A percentile compares a stretch with the other conserved stretches of the same genome.
Evolutionary conservation across 2,888 invertebrate species (phyloP).

Genomic region (Meiosimyza platycephala): DNA sequence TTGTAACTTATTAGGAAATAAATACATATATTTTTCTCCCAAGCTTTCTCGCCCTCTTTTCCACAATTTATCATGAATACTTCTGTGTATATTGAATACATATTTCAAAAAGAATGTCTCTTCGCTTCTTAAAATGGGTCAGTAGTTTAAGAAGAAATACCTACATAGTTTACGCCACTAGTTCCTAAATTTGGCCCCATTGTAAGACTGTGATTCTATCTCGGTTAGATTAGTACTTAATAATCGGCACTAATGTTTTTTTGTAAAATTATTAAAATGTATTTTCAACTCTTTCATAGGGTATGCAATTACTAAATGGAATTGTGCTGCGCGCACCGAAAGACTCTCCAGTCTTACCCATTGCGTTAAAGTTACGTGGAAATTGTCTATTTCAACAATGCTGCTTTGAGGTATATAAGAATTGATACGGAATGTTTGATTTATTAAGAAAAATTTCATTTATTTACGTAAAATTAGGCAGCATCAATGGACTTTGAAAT

Average conservation of each 20-base stretch:
- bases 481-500: conserved; percentile 45
- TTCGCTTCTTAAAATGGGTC: too few relatives aligned
- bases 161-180: too few relatives aligned
- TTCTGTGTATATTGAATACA: too few relatives aligned
- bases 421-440: background rate
- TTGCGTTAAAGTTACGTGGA: conserved; percentile 44
- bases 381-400: conserved; percentile 34
- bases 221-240: too few relatives aligned
- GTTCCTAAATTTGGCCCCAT: too few relatives aligned
- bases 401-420: conserved; percentile 40
- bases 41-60: too few relatives aligned
- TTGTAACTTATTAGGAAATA: too few relatives aligned
- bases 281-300: background rate
- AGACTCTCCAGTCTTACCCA: conserved; percentile 36
- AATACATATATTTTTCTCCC: too few relatives aligned
- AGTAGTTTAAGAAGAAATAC: too few relatives aligned
- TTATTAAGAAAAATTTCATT: background rate
- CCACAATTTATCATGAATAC: too few relatives aligned
- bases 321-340: conserved; percentile 42
- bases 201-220: too few relatives aligned
- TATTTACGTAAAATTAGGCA: conserved; percentile 30
- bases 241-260: background rate
- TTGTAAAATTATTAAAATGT: conserved; percentile 30
- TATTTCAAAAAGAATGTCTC: too few relatives aligned
- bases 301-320: conserved; percentile 27